Base-by-base conservation (phyloP, 1,140 invertebrate genomes). In the Vanessa atalanta region DNA sequence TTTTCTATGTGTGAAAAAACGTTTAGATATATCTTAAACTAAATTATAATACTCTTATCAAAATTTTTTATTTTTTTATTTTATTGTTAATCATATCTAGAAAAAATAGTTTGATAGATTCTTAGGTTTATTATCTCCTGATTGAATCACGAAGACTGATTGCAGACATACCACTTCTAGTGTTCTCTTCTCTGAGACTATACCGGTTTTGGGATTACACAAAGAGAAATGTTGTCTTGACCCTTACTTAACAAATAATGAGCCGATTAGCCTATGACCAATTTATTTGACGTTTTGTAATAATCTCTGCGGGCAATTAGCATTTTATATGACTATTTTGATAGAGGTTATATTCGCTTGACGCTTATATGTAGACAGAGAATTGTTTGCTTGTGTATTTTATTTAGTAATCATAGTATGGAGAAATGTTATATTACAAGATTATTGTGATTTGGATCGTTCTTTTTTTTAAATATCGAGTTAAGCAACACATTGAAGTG, bases 251-350 rank as follows among this genome's bases (percentile, higher is more conserved):
- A 26, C 55, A 13, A 26, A 67, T 67, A 73, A 73, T 61, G 63
- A 73, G 23, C 26, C 65, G 71, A 72, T 73, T 57, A 73, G 64
- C 65, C 55, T 37, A 66, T 63, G 71, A 67, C 71, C 71, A 53
- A 73, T 72, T 72, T 72, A 47, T 65, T 65, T 51, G 37, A 57
- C 26, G 48, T 68, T 68, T 68, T 55, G 66, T 57, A 68, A 66
- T 48, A 66, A 57, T 26, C 9, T 16, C 23, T 23, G 20, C 55
- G 23, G 3, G 55, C 55, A 55, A 57, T 57, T 57, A 57, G 20
- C 20, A 23, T 57, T 57, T 12, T 26, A 26, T 26, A 26, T 16
- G 20, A 16, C 16, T 55, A n/a, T 55, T 55, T 2, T 43, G 9
- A 51, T 51, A 51, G 48, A 51, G 13, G 48, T n/a, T 1, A 51